Evolutionary conservation across 2,113 vertebrate species (phyloP).

Genomic region (Onychorhynchus coronatus): DNA sequence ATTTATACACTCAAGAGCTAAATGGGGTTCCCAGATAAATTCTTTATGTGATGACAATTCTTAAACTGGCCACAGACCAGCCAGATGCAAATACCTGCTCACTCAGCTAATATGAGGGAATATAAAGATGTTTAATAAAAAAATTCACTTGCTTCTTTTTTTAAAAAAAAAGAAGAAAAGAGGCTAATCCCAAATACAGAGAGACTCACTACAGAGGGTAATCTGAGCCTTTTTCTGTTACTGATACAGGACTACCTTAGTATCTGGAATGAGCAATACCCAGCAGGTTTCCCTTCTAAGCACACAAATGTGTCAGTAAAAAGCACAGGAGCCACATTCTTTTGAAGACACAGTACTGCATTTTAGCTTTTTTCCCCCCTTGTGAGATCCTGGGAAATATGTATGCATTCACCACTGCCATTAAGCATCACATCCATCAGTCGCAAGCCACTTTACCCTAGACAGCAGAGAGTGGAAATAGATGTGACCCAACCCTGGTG

Average conservation of each 20-base stretch:
- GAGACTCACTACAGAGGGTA: not conserved
- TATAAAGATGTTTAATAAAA: not conserved
- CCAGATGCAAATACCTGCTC: not conserved
- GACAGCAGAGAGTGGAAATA: not conserved
- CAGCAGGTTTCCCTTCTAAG: not conserved
- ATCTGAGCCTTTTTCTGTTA: not conserved
- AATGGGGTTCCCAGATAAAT: slow-evolving; percentile 2
- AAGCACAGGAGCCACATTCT: not conserved
- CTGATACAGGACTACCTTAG: not conserved
- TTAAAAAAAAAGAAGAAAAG: not conserved
- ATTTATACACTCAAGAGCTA: not conserved
- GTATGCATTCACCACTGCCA: not conserved
- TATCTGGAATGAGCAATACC: not conserved
- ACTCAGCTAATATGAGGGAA: not conserved
- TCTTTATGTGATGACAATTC: not conserved
- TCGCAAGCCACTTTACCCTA: accelerated
- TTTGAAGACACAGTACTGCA: not conserved
- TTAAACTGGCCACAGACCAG: not conserved
- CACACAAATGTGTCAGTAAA: not conserved
- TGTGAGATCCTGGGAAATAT: not conserved
- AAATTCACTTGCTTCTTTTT: not conserved
- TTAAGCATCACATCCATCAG: not conserved
- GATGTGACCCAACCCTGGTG: not conserved
- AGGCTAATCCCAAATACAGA: not conserved
- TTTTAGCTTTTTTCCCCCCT: not conserved